Conservation (phyloP, 1,140 invertebrate species). For the Cyclargus thomasi region DNA sequence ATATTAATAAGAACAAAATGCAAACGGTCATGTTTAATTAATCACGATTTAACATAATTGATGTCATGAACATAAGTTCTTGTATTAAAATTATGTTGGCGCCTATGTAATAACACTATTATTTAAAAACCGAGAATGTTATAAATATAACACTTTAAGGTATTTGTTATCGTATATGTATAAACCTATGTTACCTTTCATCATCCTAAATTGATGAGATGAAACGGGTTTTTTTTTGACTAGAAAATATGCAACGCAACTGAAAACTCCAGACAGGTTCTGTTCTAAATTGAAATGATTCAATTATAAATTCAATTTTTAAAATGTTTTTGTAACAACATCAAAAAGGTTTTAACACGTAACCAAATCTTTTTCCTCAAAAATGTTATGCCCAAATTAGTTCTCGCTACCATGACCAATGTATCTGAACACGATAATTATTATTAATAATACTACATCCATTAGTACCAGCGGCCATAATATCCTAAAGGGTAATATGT, state of each 20-base stretch:
- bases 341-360: background rate
- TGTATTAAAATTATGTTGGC: background rate
- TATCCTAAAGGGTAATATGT: conserved; percentile 27
- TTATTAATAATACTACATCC: conserved; percentile 60
- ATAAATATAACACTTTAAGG: too few relatives aligned
- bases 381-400: background rate
- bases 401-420: conserved; percentile 16
- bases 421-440: conserved; percentile 42
- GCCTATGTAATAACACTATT: background rate
- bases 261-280: too few relatives aligned
- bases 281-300: too few relatives aligned
- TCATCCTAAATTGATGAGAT: too few relatives aligned
- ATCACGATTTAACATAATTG: background rate
- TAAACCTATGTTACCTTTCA: too few relatives aligned
- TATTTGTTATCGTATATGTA: too few relatives aligned
- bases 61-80: background rate
- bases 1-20: background rate
- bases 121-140: too few relatives aligned
- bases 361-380: background rate
- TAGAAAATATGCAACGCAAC: too few relatives aligned
- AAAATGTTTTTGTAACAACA: background rate
- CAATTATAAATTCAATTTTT: background rate
- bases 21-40: background rate
- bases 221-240: too few relatives aligned
- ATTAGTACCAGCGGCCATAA: conserved; percentile 37